A percentile compares a stretch with the other conserved stretches of the same genome.
Evolutionary conservation across 2,888 invertebrate genomes (phyloP).

Genomic region (Ischnus inquisitorius): DNA sequence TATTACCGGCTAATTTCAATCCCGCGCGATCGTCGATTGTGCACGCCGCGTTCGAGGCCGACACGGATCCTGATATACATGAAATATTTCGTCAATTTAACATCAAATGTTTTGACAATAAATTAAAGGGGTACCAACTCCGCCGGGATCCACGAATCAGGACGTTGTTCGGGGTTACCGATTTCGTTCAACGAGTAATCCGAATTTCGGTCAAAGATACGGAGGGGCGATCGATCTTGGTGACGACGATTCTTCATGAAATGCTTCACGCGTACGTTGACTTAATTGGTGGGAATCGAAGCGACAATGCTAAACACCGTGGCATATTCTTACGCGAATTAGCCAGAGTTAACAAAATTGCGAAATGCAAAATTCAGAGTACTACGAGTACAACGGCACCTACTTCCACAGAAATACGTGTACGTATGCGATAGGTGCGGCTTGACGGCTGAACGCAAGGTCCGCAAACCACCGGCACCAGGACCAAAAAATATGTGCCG

Average conservation of each 20-base stretch:
- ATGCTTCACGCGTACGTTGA: background rate
- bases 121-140: background rate
- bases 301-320: background rate
- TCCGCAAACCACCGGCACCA: too few species aligned
- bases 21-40: background rate
- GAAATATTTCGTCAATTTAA: slow-evolving; percentile 26
- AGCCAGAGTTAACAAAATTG: background rate
- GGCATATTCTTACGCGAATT: background rate
- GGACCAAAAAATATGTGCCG: too few species aligned
- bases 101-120: background rate
- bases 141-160: background rate
- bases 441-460: too few species aligned
- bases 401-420: too few species aligned
- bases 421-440: too few species aligned
- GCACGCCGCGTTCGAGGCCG: slow-evolving; percentile 1
- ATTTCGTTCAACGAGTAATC: background rate
- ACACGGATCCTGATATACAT: background rate
- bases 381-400: too few species aligned
- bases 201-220: background rate
- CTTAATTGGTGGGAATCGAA: background rate
- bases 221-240: background rate
- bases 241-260: background rate
- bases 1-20: slow-evolving; percentile 10
- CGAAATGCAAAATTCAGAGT: too few species aligned
- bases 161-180: background rate